Conservation (phyloP, 1,140 invertebrate genomes). For the Zaprionus capensis region DNA sequence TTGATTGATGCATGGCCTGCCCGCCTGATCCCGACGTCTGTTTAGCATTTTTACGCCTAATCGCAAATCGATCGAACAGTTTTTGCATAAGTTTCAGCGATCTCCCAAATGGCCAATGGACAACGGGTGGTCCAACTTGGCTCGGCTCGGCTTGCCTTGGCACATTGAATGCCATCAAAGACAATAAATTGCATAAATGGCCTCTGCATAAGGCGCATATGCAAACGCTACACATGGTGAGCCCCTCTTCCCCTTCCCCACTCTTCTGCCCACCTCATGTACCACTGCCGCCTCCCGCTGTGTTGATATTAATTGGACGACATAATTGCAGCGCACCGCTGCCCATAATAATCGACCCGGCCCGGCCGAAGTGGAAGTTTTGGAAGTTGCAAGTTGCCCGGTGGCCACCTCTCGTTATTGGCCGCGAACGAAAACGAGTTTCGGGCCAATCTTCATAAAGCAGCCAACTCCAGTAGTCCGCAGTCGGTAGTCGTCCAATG, state of each 20-base stretch:
- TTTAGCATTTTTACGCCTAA: constrained; percentile 57
- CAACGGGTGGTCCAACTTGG: constrained; percentile 65
- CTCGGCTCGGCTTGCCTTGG: constrained; percentile 5
- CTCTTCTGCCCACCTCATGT: background rate
- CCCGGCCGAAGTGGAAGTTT: constrained; percentile 4
- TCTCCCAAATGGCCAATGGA: constrained; percentile 15
- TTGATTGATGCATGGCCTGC: constrained; percentile 62
- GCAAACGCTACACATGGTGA: constrained; percentile 14
- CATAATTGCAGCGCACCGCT: constrained; percentile 81
- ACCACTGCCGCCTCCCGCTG: constrained; percentile 60
- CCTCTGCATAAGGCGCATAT: constrained; percentile 69
- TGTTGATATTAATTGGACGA: constrained; percentile 84
- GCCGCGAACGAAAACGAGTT: constrained; percentile 28
- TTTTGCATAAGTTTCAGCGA: constrained; percentile 47
- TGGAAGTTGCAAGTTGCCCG: constrained; percentile 23
- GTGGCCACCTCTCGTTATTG: constrained; percentile 38
- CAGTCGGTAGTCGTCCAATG: constrained; percentile 22
- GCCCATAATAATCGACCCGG: constrained; percentile 76
- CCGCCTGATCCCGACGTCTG: constrained; percentile 25
- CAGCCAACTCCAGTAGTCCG: constrained; percentile 18
- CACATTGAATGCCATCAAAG: constrained; percentile 70
- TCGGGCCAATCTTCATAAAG: constrained; percentile 65
- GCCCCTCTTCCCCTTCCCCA: background rate
- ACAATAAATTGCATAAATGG: constrained; percentile 79
- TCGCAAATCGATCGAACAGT: constrained; percentile 54